Evolutionary conservation across 2,113 vertebrate genomes (phyloP).

Genomic region (Barnardius zonarius): DNA sequence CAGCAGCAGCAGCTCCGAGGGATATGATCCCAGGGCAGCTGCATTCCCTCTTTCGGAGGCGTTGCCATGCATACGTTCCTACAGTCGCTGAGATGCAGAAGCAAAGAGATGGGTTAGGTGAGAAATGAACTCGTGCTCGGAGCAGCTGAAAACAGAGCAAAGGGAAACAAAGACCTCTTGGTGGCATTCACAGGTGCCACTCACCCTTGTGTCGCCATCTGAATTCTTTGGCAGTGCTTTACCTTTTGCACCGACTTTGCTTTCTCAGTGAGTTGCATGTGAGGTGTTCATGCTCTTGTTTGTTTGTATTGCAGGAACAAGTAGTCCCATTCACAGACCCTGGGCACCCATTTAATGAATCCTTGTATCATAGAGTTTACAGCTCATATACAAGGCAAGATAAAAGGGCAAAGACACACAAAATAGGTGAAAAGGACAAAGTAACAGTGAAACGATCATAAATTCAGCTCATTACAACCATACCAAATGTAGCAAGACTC

Average conservation of each 20-base stretch:
- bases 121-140: background rate
- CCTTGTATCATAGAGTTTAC: background rate
- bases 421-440: background rate
- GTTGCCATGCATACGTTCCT: accelerated
- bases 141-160: background rate
- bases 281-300: accelerated
- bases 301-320: background rate
- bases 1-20: background rate
- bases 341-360: background rate
- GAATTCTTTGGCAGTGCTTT: background rate
- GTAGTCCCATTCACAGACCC: background rate
- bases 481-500: background rate
- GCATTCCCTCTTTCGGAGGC: accelerated
- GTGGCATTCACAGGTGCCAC: background rate
- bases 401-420: background rate
- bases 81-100: accelerated
- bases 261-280: accelerated
- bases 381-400: background rate
- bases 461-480: background rate
- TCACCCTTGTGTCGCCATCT: accelerated
- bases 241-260: accelerated
- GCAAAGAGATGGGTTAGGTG: background rate
- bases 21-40: accelerated
- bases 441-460: background rate
- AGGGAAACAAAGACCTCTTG: background rate